Percentiles rank a stretch among this genome's conserved stretches.
Conservation (phyloP, 2,888 invertebrate species). For the Drosophila emarginata region DNA sequence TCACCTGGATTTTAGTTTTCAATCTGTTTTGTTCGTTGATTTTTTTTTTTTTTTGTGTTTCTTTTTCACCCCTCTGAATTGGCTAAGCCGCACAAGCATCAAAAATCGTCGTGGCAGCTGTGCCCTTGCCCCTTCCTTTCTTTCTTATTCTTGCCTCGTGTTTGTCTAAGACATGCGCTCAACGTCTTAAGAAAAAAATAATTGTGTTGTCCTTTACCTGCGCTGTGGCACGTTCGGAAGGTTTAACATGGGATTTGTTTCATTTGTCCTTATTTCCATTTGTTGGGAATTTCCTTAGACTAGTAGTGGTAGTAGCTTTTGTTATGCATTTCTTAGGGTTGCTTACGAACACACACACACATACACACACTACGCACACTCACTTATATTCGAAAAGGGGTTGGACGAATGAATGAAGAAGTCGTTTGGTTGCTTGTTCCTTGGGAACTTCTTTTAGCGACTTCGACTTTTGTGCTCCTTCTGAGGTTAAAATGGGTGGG, state of each 20-base stretch:
- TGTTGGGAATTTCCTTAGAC: conserved; percentile 22
- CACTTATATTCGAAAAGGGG: background rate
- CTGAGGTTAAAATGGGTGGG: conserved; percentile 81
- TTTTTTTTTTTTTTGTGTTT: background rate
- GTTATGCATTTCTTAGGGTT: conserved; percentile 35
- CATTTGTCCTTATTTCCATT: conserved; percentile 8
- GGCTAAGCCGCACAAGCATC: conserved; percentile 1
- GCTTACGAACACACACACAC: conserved; percentile 21
- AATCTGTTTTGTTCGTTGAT: conserved; percentile 20
- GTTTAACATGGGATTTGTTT: conserved; percentile 50
- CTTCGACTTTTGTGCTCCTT: conserved; percentile 65
- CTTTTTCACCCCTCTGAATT: conserved; percentile 57
- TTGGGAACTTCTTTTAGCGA: conserved; percentile 23
- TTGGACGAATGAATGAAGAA: conserved; percentile 3
- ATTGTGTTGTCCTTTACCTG: conserved; percentile 50
- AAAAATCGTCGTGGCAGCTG: conserved; percentile 57
- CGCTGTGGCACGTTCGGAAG: conserved; percentile 35
- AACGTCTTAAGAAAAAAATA: conserved; percentile 67
- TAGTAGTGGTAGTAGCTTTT: conserved; percentile 19
- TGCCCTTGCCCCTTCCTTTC: conserved; percentile 31
- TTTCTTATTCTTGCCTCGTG: conserved; percentile 16
- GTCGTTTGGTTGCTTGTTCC: conserved; percentile 20
- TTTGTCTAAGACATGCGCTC: conserved; percentile 72
- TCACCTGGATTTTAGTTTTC: conserved; percentile 71
- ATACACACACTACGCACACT: conserved; percentile 9